Conservation (phyloP, 2,888 invertebrate genomes). For the Thereva nobilitata region DNA sequence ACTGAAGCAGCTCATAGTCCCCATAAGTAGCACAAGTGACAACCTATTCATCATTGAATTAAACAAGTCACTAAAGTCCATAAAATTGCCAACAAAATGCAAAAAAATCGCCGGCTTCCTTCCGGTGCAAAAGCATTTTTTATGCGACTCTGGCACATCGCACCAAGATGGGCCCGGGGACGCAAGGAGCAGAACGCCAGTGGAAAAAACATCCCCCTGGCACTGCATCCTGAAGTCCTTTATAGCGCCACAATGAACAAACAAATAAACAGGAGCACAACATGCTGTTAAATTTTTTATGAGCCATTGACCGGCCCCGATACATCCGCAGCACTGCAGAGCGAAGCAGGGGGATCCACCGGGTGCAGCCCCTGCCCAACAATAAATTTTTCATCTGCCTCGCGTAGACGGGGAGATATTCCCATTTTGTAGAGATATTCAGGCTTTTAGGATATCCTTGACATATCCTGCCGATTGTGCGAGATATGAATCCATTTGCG, state of each 20-base stretch:
- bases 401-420: constrained; percentile 19
- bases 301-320: constrained; percentile 14
- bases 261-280: constrained; percentile 31
- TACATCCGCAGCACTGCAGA: constrained; percentile 23
- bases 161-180: not conserved
- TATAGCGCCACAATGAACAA: constrained; percentile 12
- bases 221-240: not conserved
- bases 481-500: constrained; percentile 30
- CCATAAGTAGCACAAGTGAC: too few species aligned
- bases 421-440: constrained; percentile 20
- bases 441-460: constrained; percentile 54
- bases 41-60: constrained; percentile 19
- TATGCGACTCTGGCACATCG: not conserved
- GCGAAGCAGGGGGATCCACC: not conserved
- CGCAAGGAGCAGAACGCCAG: not conserved
- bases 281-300: constrained; percentile 31
- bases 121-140: constrained; percentile 30
- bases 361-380: constrained; percentile 5
- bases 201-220: constrained; percentile 14
- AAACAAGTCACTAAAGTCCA: constrained; percentile 27
- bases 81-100: constrained; percentile 27
- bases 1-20: too few species aligned
- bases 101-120: constrained; percentile 30
- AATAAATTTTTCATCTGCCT: constrained; percentile 30
- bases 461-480: constrained; percentile 54